Evolutionary conservation across 2,797 vertebrate species (phyloP).

Genomic region (Pogoniulus pusillus): DNA sequence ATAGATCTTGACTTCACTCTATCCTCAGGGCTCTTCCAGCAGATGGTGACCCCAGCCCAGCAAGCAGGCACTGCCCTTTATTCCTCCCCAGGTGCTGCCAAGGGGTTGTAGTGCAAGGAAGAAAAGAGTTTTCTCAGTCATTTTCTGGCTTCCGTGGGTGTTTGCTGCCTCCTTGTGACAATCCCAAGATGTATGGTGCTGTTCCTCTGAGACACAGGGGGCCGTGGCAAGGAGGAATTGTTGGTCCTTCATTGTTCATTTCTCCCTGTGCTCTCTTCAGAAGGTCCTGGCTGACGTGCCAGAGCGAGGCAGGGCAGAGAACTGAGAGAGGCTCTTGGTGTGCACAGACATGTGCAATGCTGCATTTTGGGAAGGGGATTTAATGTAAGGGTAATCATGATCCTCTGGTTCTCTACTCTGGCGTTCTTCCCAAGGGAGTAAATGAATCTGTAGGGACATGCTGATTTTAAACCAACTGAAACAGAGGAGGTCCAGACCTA

Average conservation of each 20-base stretch:
- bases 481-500: background rate
- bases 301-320: background rate
- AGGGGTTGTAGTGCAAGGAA: background rate
- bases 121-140: background rate
- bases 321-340: background rate
- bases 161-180: conserved; percentile 73
- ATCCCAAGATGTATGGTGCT: conserved; percentile 1
- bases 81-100: background rate
- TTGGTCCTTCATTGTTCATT: conserved; percentile 1
- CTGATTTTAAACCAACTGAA: background rate
- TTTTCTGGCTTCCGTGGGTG: conserved; percentile 27
- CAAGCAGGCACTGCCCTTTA: background rate
- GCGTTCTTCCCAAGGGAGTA: background rate
- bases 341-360: rapidly evolving
- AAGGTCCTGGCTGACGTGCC: background rate
- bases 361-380: background rate
- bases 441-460: rapidly evolving
- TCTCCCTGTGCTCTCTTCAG: background rate
- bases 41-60: background rate
- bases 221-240: background rate
- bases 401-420: background rate
- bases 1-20: background rate
- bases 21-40: background rate
- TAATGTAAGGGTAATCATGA: background rate
- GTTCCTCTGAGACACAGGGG: background rate